These are phyloP conservation scores for Gobionotothen gibberifrons DNA, from an alignment of 2,797 vertebrate genomes.

Conservation along the genomic window DNA sequence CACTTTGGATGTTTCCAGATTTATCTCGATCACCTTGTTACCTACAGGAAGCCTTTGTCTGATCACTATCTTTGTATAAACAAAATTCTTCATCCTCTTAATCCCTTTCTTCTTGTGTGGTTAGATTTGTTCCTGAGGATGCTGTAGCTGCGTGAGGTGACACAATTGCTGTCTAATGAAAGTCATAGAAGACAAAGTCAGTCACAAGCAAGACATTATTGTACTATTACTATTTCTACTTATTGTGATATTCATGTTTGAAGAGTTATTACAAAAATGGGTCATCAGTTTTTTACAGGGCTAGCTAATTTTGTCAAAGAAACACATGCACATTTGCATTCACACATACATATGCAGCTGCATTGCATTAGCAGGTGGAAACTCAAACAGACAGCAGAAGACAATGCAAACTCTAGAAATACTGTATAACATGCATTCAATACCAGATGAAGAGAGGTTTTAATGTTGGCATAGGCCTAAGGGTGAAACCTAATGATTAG, in stretches of 20 bases:
- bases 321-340: neutral
- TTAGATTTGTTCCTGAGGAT: slow-evolving; percentile 6
- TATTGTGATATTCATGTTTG: neutral
- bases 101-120: slow-evolving; percentile 39
- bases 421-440: neutral
- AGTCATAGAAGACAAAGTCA: neutral
- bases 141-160: neutral
- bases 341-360: neutral
- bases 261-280: neutral
- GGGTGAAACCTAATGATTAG: neutral
- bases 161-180: neutral
- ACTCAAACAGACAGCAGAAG: neutral
- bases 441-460: too few relatives aligned
- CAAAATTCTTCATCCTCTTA: slow-evolving; percentile 30
- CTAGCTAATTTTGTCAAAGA: neutral
- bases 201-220: neutral
- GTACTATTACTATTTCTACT: neutral
- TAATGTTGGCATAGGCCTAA: neutral
- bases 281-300: neutral
- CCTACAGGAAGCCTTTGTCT: slow-evolving; percentile 55
- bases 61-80: slow-evolving; percentile 51
- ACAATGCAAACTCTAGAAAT: neutral
- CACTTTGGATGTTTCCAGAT: slow-evolving; percentile 52
- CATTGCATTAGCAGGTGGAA: neutral
- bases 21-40: slow-evolving; percentile 54